A percentile compares a stretch with the other conserved stretches of the same genome.
phyloP scores from a whole-genome alignment of 2,113 vertebrate genomes.

The Syrrhaptes paradoxus region DNA sequence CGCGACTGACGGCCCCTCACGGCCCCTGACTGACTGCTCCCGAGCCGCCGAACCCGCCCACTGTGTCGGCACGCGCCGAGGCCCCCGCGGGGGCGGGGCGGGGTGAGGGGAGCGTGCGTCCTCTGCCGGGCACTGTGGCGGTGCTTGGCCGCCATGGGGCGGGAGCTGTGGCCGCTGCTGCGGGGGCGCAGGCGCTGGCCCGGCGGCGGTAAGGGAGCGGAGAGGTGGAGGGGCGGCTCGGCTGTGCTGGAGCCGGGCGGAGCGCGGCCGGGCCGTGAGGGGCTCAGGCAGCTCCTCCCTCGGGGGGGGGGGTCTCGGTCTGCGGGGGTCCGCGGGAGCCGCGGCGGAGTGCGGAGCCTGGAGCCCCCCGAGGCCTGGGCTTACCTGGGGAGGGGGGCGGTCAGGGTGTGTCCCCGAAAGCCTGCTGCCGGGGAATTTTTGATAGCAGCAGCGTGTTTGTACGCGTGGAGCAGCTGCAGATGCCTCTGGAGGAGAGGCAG shows the following conservation, averaged over 20 bases:
- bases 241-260: not conserved
- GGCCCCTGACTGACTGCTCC: not conserved
- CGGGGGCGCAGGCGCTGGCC: not conserved
- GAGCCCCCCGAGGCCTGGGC: not conserved
- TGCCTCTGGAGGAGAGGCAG: not conserved
- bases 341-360: not conserved
- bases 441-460: fast-evolving
- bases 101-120: not conserved
- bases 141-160: not conserved
- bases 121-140: fast-evolving
- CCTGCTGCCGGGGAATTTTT: fast-evolving
- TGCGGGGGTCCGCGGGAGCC: not conserved
- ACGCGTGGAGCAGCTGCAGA: fast-evolving
- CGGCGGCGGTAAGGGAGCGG: not conserved
- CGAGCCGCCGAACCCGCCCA: too few species aligned
- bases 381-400: too few species aligned
- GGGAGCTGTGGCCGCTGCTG: fast-evolving
- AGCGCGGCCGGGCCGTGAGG: too few species aligned
- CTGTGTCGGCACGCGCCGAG: too few species aligned
- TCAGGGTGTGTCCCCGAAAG: fast-evolving
- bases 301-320: fast-evolving
- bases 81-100: not conserved
- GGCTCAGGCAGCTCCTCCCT: not conserved
- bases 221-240: not conserved
- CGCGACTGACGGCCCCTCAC: too few species aligned